phyloP scores from a whole-genome alignment of 1,140 invertebrate genomes.

The Drosophila pseudoobscura region DNA sequence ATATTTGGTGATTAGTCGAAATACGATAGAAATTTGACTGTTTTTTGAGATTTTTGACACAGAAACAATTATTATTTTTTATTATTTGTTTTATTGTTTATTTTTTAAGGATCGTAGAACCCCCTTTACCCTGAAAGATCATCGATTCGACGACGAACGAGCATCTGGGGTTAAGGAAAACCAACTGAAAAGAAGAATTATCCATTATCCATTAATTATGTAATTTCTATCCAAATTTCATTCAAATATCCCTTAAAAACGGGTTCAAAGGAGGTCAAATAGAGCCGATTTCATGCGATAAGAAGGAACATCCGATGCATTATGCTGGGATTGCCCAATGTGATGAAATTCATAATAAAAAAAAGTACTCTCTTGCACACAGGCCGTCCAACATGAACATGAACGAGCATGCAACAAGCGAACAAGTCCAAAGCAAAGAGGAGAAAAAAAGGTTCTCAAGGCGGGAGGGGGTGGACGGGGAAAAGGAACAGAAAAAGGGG shows the following conservation, averaged over 20 bases:
- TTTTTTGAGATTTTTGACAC: too few relatives aligned
- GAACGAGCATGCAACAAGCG: conserved; percentile 63
- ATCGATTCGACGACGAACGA: too few relatives aligned
- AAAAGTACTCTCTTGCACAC: not conserved
- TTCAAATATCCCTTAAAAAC: not conserved
- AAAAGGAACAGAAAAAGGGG: conserved; percentile 59
- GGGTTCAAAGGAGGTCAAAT: conserved; percentile 28
- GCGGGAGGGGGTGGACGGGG: not conserved
- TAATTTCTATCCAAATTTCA: too few relatives aligned
- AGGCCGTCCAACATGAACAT: conserved; percentile 46
- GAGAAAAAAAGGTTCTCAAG: not conserved
- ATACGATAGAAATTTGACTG: too few relatives aligned
- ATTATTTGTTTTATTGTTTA: too few relatives aligned
- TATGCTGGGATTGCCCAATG: conserved; percentile 61
- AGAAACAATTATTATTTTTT: too few relatives aligned
- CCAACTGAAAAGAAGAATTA: too few relatives aligned
- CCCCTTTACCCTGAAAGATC: too few relatives aligned
- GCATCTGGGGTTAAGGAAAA: too few relatives aligned
- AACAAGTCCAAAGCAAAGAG: conserved; percentile 33
- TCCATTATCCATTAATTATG: too few relatives aligned
- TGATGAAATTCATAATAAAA: conserved; percentile 68
- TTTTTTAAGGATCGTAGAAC: too few relatives aligned
- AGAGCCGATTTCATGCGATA: conserved; percentile 12
- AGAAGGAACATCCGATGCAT: conserved; percentile 29
- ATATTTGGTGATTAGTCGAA: too few relatives aligned